Conservation (phyloP, 1,140 invertebrate genomes). For the Nasonia giraulti region DNA sequence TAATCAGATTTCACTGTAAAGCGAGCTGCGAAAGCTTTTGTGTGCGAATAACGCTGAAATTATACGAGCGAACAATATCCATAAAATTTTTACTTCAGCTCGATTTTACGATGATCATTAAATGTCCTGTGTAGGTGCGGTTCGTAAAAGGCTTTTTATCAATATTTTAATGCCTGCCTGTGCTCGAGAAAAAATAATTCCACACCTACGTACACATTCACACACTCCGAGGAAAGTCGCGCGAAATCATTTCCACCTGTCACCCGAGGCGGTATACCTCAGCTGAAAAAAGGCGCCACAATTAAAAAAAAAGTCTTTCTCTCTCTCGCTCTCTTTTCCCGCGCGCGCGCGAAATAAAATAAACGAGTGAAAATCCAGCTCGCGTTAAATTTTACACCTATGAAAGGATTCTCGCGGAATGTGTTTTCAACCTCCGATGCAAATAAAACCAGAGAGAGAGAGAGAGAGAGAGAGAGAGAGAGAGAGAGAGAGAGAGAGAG, state of each 20-base stretch:
- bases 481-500: neutral
- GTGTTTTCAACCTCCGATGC: conserved; percentile 10
- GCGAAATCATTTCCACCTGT: neutral
- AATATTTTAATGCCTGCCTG: neutral
- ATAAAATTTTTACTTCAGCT: no score
- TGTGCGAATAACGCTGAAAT: neutral
- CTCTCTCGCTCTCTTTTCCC: neutral
- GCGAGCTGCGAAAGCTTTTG: neutral
- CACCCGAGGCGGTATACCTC: neutral
- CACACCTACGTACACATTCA: neutral
- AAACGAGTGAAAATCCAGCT: neutral
- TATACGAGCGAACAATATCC: neutral
- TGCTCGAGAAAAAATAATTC: neutral
- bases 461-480: no score
- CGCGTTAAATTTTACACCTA: conserved; percentile 2
- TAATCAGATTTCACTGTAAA: neutral
- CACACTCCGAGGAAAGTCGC: no score
- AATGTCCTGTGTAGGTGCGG: neutral
- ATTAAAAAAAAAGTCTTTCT: neutral
- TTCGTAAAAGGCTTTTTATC: neutral
- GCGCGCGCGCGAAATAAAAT: neutral
- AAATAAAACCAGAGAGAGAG: neutral
- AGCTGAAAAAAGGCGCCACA: neutral
- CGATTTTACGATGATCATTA: neutral
- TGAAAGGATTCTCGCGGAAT: neutral